Evolutionary conservation across 2,797 vertebrate genomes (phyloP).

Genomic region (Protosalanx chinensis): DNA sequence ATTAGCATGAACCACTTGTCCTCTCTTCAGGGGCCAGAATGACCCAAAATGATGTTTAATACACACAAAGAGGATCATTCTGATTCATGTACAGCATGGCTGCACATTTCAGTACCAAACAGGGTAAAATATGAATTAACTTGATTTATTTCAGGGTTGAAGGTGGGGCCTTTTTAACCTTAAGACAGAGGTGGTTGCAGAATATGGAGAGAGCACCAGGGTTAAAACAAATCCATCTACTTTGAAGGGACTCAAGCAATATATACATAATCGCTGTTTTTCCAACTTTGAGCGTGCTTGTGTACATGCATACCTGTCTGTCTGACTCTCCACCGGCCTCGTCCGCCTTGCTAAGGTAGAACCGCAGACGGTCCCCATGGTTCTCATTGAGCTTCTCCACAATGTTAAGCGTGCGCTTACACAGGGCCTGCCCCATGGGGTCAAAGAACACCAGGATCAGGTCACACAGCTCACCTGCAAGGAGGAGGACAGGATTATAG

Average conservation of each 20-base stretch:
- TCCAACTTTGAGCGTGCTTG: not conserved
- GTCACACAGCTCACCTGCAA: slow-evolving; percentile 80
- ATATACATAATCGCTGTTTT: too few relatives aligned
- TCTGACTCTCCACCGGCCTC: slow-evolving; percentile 83
- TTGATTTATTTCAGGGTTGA: too few relatives aligned
- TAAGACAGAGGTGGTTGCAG: too few relatives aligned
- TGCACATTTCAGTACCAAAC: too few relatives aligned
- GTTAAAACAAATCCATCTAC: not conserved
- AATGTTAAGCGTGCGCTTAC: slow-evolving; percentile 84
- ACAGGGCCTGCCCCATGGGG: slow-evolving; percentile 86
- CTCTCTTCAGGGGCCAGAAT: too few relatives aligned
- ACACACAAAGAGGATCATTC: too few relatives aligned
- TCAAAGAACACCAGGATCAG: slow-evolving; percentile 86
- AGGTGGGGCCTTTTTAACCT: too few relatives aligned
- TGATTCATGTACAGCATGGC: too few relatives aligned
- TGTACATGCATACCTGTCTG: slow-evolving; percentile 71
- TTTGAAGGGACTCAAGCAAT: not conserved
- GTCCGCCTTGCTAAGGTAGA: slow-evolving; percentile 85
- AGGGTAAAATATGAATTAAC: too few relatives aligned
- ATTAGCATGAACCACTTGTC: too few relatives aligned
- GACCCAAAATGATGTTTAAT: too few relatives aligned
- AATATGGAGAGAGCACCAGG: too few relatives aligned
- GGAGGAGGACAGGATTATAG: not conserved
- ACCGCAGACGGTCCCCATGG: slow-evolving; percentile 78
- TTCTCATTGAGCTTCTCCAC: slow-evolving; percentile 81